Conservation (phyloP, 2,113 vertebrate genomes). For the Heteronetta atricapilla region DNA sequence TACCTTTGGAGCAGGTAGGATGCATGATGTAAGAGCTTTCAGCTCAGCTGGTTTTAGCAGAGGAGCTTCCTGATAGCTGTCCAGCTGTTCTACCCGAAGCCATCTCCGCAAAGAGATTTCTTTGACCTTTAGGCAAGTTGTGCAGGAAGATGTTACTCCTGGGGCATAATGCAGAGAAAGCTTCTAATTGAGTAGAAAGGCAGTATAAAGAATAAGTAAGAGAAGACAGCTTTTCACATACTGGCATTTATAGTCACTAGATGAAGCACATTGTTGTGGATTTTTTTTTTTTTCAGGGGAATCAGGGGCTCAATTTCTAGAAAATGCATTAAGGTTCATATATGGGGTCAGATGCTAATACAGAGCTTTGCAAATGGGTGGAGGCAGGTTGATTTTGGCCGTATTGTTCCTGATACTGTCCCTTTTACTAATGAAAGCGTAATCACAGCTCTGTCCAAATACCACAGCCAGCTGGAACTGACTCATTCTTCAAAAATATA, state of each 20-base stretch:
- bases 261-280: not conserved
- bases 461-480: constrained; percentile 28
- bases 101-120: constrained; percentile 11
- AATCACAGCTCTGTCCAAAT: not conserved
- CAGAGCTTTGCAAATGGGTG: not conserved
- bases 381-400: constrained; percentile 38
- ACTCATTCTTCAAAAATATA: constrained; percentile 34
- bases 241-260: not conserved
- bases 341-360: not conserved
- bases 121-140: constrained; percentile 24
- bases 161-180: not conserved
- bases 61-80: not conserved
- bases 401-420: not conserved
- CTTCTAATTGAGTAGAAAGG: not conserved
- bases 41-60: not conserved
- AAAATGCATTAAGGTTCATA: not conserved
- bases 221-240: not conserved
- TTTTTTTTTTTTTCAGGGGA: not conserved
- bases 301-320: not conserved
- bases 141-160: not conserved
- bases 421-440: constrained; percentile 9
- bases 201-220: not conserved
- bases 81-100: constrained; percentile 56
- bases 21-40: not conserved
- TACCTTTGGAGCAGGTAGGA: not conserved